Base-by-base conservation (phyloP, 2,797 vertebrate species). In the Parotocinclus haroldoi region DNA sequence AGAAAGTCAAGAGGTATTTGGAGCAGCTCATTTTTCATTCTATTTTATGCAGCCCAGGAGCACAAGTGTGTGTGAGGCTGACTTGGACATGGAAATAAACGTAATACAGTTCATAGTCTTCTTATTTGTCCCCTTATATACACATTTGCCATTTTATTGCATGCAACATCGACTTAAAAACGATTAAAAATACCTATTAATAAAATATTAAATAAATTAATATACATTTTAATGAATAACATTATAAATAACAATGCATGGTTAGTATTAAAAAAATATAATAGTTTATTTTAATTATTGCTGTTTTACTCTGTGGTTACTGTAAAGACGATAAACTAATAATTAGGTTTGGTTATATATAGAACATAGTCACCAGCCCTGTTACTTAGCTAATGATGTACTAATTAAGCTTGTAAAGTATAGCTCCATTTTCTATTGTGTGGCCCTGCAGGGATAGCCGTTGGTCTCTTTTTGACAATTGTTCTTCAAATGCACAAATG, bases 1-100 rank as follows among this genome's bases (percentile, higher is more conserved):
- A 44, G 52, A 36, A 63, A 54, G 61, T 63, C 61, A 63, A 63
- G 50, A 54, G 50, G 38, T 39, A 36, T 53, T 53, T 63, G 42
- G 49, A 5, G 61, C 16, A 11, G 50, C 50, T 63, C 38, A 45
- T 63, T 53, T 63, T 53, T 54, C 17, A 44, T 63, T 53, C 50
- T 27, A 7, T 53, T 54, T 53, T 44, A 63, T 53, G 53, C 50
- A 11, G 17, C 9, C 10, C 38, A 40, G 48, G 50, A 19, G 7
- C 5, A 7, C 7, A 27, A 12, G 36, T 39, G 54, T 16, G 13
- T 39, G 36, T 39, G 36, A 8, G 18, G 27, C 27, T 27, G 27
- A 27, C 27, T 27, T 27, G 27, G 27, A 5, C 27, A 5, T 27
- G 27, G 27, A 27, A 27, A 5, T 2, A 27, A 2, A 27, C 27